phyloP scores from a whole-genome alignment of 2,797 vertebrate species.

The Antrozous pallidus region DNA sequence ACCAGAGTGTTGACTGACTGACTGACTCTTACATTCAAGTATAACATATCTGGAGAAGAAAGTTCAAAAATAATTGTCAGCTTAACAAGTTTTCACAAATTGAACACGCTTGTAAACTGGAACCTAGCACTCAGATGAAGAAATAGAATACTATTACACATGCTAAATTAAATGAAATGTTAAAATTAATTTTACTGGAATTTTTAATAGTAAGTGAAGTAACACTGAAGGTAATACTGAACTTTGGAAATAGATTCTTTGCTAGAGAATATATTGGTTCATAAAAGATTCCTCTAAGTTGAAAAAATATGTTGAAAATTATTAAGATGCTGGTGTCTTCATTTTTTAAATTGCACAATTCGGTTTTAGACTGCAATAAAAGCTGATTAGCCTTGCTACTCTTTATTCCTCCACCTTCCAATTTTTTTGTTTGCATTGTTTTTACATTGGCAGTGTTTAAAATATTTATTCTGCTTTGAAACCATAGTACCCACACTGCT shows the following conservation, averaged over 20 bases:
- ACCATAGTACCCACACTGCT: neutral
- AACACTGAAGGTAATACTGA: neutral
- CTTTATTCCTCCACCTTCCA: neutral
- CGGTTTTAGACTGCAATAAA: constrained; percentile 10
- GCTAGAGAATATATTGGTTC: neutral
- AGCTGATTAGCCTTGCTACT: neutral
- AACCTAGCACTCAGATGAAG: neutral
- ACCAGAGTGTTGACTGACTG: neutral
- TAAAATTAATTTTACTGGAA: constrained; percentile 27
- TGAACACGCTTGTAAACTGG: neutral
- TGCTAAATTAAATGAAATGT: constrained; percentile 29
- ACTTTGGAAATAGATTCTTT: constrained; percentile 25
- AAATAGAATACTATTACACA: neutral
- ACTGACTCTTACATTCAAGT: neutral
- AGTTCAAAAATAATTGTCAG: neutral
- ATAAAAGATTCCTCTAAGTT: neutral
- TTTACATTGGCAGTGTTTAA: constrained; percentile 18
- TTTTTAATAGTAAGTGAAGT: constrained; percentile 14
- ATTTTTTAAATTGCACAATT: neutral
- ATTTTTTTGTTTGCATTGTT: neutral
- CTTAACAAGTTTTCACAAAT: constrained; percentile 16
- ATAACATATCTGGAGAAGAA: constrained; percentile 16
- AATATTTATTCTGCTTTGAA: constrained; percentile 36
- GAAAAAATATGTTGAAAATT: constrained; percentile 4
- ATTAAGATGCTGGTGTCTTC: neutral